Conservation (phyloP, 1,140 invertebrate species). For the Agraylea sexmaculata region DNA sequence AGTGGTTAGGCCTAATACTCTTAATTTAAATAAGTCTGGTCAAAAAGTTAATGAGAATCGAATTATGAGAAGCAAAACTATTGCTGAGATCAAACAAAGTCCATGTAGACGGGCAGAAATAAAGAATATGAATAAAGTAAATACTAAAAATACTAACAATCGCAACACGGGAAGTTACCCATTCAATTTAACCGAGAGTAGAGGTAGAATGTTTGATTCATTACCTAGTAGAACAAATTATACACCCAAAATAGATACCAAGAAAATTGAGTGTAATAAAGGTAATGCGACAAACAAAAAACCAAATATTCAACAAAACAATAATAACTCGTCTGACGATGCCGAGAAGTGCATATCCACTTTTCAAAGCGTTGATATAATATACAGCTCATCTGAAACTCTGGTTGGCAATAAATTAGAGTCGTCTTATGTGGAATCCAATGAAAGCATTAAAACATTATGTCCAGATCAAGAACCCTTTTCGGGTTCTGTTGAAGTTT, state of each 20-base stretch:
- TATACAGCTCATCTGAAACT: slow-evolving; percentile 41
- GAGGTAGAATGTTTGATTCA: slow-evolving; percentile 33
- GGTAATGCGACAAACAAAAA: slow-evolving; percentile 1
- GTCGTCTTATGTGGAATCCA: slow-evolving; percentile 36
- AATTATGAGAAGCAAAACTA: slow-evolving; percentile 42
- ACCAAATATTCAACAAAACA: slow-evolving; percentile 9
- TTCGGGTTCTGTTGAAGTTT: slow-evolving; percentile 44
- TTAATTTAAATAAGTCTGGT: no score
- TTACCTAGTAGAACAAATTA: slow-evolving; percentile 12
- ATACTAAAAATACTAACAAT: slow-evolving; percentile 14
- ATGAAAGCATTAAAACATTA: slow-evolving; percentile 37
- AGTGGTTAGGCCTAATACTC: no score
- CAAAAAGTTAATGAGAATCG: slow-evolving; percentile 3
- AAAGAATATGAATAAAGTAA: slow-evolving; percentile 11
- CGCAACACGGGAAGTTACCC: slow-evolving; percentile 32
- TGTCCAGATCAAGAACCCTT: slow-evolving; percentile 34
- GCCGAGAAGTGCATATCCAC: no score
- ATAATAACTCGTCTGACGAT: slow-evolving; percentile 5
- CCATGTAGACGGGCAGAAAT: slow-evolving; percentile 15
- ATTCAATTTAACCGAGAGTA: slow-evolving; percentile 37
- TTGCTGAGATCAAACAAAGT: slow-evolving; percentile 38
- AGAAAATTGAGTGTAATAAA: slow-evolving; percentile 6
- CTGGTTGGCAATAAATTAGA: slow-evolving; percentile 38
- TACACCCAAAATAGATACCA: slow-evolving; percentile 1
- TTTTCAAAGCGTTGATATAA: slow-evolving; percentile 17